Evolutionary conservation across 2,888 invertebrate species (phyloP).

Genomic region (Lithosia quadra): DNA sequence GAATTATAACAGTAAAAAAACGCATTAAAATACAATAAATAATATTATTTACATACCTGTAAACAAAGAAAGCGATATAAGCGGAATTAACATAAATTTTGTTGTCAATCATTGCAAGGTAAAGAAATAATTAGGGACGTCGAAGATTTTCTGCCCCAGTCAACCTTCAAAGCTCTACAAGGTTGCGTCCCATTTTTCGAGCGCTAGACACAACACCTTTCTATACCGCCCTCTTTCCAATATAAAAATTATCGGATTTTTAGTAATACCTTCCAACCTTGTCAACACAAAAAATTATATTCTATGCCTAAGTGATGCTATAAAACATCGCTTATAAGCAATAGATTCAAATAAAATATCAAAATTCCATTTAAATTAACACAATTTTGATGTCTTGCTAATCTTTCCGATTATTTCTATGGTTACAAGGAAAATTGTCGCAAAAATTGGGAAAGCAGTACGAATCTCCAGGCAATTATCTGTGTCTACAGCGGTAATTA

Average conservation of each 20-base stretch:
- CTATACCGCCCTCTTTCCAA: too few species aligned
- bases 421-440: conserved; percentile 50
- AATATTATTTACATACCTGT: too few species aligned
- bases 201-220: too few species aligned
- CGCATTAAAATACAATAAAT: neutral
- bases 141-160: neutral
- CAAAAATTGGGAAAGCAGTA: conserved; percentile 59
- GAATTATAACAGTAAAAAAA: neutral
- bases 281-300: neutral
- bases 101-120: too few species aligned
- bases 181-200: neutral
- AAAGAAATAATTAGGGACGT: too few species aligned
- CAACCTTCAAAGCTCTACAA: neutral
- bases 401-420: neutral
- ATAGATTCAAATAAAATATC: neutral
- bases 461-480: conserved; percentile 70
- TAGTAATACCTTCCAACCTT: neutral
- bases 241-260: neutral
- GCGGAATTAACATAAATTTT: too few species aligned
- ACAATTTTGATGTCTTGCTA: neutral
- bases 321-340: neutral
- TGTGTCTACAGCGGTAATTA: conserved; percentile 71
- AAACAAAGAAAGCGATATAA: too few species aligned
- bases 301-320: neutral
- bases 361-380: neutral